Percentiles rank a stretch among this genome's conserved stretches.
phyloP scores from a whole-genome alignment of 2,888 invertebrate genomes.

The Pterostichus niger region DNA sequence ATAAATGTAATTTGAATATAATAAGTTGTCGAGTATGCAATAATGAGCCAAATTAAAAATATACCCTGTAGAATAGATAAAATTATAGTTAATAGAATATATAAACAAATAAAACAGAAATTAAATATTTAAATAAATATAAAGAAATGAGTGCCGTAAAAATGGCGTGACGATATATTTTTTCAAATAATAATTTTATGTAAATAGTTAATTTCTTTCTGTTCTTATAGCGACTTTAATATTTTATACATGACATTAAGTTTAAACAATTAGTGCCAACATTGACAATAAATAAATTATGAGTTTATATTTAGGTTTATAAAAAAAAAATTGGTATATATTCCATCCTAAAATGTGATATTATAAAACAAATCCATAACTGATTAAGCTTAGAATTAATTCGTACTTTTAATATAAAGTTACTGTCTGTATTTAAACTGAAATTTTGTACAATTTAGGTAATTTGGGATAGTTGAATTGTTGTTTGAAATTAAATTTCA shows the following conservation, averaged over 20 bases:
- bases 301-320: conserved; percentile 6
- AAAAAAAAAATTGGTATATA: conserved; percentile 18
- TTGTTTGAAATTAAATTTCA: conserved; percentile 43
- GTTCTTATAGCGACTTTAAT: not conserved
- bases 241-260: not conserved
- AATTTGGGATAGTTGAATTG: conserved; percentile 51
- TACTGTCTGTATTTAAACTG: conserved; percentile 36
- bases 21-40: too few species aligned
- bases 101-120: not conserved
- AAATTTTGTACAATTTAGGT: conserved; percentile 32
- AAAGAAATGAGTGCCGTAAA: not conserved
- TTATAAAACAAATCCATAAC: not conserved
- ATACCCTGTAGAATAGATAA: too few species aligned
- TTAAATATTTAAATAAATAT: conserved; percentile 1
- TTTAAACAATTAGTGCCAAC: conserved; percentile 38
- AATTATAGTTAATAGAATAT: not conserved
- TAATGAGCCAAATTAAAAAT: too few species aligned
- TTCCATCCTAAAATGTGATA: conserved; percentile 52
- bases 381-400: conserved; percentile 16
- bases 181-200: not conserved
- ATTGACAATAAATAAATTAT: conserved; percentile 37
- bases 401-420: conserved; percentile 8
- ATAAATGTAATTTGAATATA: too few species aligned
- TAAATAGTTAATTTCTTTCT: not conserved
- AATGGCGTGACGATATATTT: too few species aligned